Conservation (phyloP, 1,140 invertebrate genomes). For the Pomacea maculata region DNA sequence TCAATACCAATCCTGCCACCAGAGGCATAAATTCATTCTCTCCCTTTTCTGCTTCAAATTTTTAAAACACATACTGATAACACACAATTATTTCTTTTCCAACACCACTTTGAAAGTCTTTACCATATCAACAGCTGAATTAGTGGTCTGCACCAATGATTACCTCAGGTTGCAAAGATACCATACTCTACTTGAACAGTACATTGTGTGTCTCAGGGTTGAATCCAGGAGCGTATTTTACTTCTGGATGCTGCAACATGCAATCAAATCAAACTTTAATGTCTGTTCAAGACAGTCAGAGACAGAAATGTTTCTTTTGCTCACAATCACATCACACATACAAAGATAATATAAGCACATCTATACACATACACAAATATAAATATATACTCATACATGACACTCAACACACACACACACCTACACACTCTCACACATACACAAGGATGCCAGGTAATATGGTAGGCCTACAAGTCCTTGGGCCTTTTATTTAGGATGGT, state of each 20-base stretch:
- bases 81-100: too few relatives aligned
- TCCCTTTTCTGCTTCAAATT: too few relatives aligned
- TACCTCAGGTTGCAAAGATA: too few relatives aligned
- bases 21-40: too few relatives aligned
- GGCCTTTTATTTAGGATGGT: too few relatives aligned
- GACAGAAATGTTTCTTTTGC: neutral
- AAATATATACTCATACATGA: neutral
- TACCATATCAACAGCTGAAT: too few relatives aligned
- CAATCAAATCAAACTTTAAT: neutral
- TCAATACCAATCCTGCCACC: too few relatives aligned
- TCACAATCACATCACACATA: neutral
- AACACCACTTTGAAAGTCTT: too few relatives aligned
- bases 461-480: too few relatives aligned
- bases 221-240: slow-evolving; percentile 21
- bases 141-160: too few relatives aligned
- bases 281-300: neutral
- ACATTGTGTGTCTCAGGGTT: slow-evolving; percentile 27
- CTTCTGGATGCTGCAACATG: slow-evolving; percentile 25
- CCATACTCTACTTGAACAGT: slow-evolving; percentile 16
- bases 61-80: too few relatives aligned
- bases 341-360: neutral
- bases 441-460: too few relatives aligned
- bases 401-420: neutral
- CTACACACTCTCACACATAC: neutral
- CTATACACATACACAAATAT: neutral